Evolutionary conservation across 2,888 invertebrate genomes (phyloP), one percentile per base, ranked within the genome.

Genomic region (Schizotus pectinicornis): DNA sequence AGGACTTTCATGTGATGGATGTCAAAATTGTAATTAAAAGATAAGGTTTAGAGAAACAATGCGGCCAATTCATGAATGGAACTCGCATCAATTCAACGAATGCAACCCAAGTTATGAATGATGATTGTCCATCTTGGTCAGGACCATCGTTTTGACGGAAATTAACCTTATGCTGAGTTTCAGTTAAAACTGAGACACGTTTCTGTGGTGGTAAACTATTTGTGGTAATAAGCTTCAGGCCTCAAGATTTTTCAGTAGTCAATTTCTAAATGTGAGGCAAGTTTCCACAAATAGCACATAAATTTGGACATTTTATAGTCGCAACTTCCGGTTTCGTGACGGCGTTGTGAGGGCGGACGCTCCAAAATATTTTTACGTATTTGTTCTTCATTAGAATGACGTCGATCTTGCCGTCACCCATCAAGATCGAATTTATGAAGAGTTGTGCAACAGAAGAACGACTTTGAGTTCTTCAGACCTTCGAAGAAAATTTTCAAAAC

Each of bases 261-360:
- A 68, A 70, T 65, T 70, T 70, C 69, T 70, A 68, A 70, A 67
- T 64, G 65, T 63, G 65, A 64, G 62, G 53, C 66, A 64, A 53
- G 22, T 67, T 68, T 67, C 63, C 68, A 64, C 69, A 63, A 66
- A 65, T 67, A 67, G 66, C 61, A 61, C 62, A 68, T 67, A 67
- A 61, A 64, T 71, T 70, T 70, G 68, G 69, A 70, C 70, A 66
- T 72, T 73, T 73, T 73, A 72, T 70, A 67, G 67, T 56, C 67
- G 63, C 69, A 69, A 73, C 73, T 72, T 73, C 73, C 73, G 72
- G 61, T 70, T 61, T 59, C 56, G 36, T 57, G 64, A 66, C 63
- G 61, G 52, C 52, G 54, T 55, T 61, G 67, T 65, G 69, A 56
- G 61, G 67, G 70, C 64, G 70, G 65, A 62, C 57, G 60, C 55